Base-by-base conservation (phyloP, 2,888 invertebrate species). In the Acanthosoma haemorrhoidale region DNA sequence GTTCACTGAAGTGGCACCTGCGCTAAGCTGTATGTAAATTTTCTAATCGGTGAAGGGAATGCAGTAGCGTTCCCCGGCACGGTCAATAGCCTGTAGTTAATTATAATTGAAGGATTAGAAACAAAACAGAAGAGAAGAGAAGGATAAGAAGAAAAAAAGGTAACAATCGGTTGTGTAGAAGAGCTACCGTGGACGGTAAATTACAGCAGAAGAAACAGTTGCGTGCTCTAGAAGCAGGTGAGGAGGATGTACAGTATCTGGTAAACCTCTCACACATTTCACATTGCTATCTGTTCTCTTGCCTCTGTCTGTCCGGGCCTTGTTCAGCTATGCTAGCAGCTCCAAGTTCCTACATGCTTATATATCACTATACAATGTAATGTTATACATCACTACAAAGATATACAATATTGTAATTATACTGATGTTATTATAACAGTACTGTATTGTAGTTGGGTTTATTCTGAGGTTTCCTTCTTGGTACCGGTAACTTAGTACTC, bases 71-170 rank as follows among this genome's bases (percentile, higher is more conserved):
- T 41, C 18, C 41, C 21, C 6, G 13, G 43, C n/a, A 6, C 51
- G n/a, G 51, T 51, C n/a, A n/a, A n/a, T n/a, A n/a, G 29, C 51
- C 51, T 51, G 51, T 51, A 51, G 25, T 51, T 51, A 51, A 25
- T 5, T 25, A 2, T 25, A 25, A 51, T 51, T 25, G 25, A 51
- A 25, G 51, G 51, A 51, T 51, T 25, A 4, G 51, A 51, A 21
- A 51, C 25, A 25, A 51, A 25, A 21, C 18, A 5, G 51, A n/a
- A n/a, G n/a, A n/a, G n/a, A n/a, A n/a, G n/a, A n/a, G n/a, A n/a
- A n/a, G n/a, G n/a, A n/a, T n/a, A n/a, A n/a, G n/a, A 51, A 51
- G 25, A 51, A 51, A 51, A 51, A 51, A 51, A n/a, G 25, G 13
- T 51, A 21, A 21, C 29, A 51, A 25, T 51, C 29, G 21, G 51